Percentiles rank a stretch among this genome's conserved stretches.
Evolutionary conservation across 2,113 vertebrate genomes (phyloP).

Genomic region (Galbula dea): DNA sequence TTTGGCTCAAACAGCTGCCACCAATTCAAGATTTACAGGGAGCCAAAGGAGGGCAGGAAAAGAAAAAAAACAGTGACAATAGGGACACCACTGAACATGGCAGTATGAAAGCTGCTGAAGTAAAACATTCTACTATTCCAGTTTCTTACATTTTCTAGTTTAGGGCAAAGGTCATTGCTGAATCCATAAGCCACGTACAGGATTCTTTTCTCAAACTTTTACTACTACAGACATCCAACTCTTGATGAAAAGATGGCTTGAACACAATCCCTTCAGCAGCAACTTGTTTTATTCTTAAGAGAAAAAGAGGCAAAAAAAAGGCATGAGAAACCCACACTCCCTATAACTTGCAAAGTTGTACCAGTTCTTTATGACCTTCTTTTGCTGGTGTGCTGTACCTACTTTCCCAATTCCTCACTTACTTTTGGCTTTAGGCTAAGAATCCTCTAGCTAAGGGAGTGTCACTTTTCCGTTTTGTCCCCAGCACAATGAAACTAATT

Average conservation of each 20-base stretch:
- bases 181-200: background rate
- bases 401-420: constrained; percentile 28
- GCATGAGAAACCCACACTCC: background rate
- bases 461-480: constrained; percentile 61
- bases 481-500: constrained; percentile 61
- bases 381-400: background rate
- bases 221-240: constrained; percentile 18
- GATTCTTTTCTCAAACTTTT: constrained; percentile 60
- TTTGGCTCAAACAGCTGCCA: constrained; percentile 57
- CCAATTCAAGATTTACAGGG: constrained; percentile 53
- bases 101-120: constrained; percentile 31
- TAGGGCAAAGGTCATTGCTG: constrained; percentile 37
- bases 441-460: constrained; percentile 50
- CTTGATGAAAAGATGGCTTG: constrained; percentile 46
- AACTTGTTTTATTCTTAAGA: constrained; percentile 35
- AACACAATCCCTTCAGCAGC: constrained; percentile 11
- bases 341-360: constrained; percentile 4
- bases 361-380: background rate
- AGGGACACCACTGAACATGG: constrained; percentile 28
- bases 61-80: constrained; percentile 35
- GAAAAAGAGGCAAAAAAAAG: background rate
- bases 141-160: constrained; percentile 24
- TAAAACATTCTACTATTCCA: constrained; percentile 31
- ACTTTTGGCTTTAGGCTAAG: constrained; percentile 6
- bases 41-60: constrained; percentile 42